Base-by-base conservation (phyloP, 2,888 invertebrate species). In the Ptilodon capucinus region DNA sequence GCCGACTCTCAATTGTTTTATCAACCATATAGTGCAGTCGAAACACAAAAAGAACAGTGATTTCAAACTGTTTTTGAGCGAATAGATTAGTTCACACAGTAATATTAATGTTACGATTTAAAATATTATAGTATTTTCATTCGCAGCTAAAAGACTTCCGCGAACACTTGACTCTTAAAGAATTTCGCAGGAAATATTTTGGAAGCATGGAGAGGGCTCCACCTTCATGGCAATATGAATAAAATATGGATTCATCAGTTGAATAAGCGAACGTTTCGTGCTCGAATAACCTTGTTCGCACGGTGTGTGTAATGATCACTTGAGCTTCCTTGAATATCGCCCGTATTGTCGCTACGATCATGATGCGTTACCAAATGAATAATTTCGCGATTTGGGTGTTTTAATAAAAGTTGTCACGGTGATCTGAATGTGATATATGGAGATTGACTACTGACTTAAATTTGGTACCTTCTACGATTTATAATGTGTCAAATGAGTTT, bases 221-320 rank as follows among this genome's bases (percentile, higher is more conserved):
- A 64, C 80, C 69, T 74, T 77, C 76, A 73, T 60, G 70, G 74
- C 68, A 72, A 72, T 78, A 84, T 86, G 86, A 86, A 87, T 87
- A 87, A 86, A 84, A 86, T 85, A 86, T 85, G 79, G 75, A 78
- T 80, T 86, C 82, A 85, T 86, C 85, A 86, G 84, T 79, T 76
- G 77, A 79, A 80, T 81, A 81, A 84, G 83, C 81, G 80, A 76
- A 81, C 69, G 76, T 74, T 77, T 72, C 66, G 67, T 73, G 72
- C 72, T 71, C 67, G 72, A 74, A 76, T 78, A 78, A 76, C 65
- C 64, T 66, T 70, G 67, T 73, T 75, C 71, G 64, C 64, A 67
- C 61, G 63, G 65, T 59, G 62, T 68, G 64, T 67, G 68, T 74
- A 78, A 78, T 74, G 72, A 75, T 74, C 75, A 73, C 68, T 72